phyloP scores from a whole-genome alignment of 2,797 vertebrate species.

The Acanthis flammea region DNA sequence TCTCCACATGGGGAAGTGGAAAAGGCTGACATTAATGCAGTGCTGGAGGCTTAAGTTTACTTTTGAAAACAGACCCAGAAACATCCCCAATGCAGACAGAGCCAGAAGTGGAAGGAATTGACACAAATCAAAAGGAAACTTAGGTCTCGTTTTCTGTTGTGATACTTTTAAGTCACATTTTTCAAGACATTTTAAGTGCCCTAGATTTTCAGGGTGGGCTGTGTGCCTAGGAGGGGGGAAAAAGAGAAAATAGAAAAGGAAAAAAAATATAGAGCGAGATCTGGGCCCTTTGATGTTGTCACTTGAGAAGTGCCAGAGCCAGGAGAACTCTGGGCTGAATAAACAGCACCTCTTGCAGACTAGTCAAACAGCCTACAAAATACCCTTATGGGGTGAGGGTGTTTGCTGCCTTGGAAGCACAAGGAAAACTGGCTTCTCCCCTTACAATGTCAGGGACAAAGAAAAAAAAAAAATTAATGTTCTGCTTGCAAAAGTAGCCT shows the following conservation, averaged over 20 bases:
- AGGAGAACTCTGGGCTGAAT: constrained; percentile 6
- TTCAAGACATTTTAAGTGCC: not conserved
- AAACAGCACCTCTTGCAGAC: constrained; percentile 4
- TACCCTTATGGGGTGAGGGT: not conserved
- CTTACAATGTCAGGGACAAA: not conserved
- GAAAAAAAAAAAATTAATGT: not conserved
- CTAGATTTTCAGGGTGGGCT: constrained; percentile 7
- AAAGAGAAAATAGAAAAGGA: not conserved
- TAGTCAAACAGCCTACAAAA: constrained; percentile 13
- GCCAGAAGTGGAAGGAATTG: constrained; percentile 18
- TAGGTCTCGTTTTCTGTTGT: not conserved
- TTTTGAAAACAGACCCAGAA: constrained; percentile 43
- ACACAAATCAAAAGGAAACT: constrained; percentile 43
- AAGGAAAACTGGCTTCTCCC: not conserved
- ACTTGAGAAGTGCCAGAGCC: constrained; percentile 51
- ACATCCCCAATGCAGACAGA: not conserved
- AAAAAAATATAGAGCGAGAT: not conserved
- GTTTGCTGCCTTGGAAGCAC: not conserved
- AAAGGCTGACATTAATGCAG: constrained; percentile 39
- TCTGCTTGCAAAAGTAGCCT: not conserved
- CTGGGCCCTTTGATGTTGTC: constrained; percentile 12
- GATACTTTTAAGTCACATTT: constrained; percentile 15
- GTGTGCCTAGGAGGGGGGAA: not conserved
- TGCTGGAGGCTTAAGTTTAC: not conserved
- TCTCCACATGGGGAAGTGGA: constrained; percentile 7